Evolutionary conservation across 2,797 vertebrate genomes (phyloP).

Genomic region (Pogoniulus pusillus): DNA sequence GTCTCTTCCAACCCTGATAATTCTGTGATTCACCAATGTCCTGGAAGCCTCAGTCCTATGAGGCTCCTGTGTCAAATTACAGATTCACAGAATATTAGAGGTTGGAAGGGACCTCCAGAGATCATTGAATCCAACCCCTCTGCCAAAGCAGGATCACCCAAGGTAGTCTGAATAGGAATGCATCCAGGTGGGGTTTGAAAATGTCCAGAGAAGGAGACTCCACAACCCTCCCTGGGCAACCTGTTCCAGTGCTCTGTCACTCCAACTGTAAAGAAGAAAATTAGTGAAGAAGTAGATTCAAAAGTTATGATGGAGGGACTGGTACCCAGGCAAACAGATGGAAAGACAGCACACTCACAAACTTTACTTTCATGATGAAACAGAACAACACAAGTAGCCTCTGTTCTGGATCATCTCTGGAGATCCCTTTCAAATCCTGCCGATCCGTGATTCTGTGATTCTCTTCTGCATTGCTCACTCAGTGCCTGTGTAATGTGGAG

Average conservation of each 20-base stretch:
- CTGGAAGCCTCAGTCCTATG: background rate
- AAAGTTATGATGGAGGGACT: background rate
- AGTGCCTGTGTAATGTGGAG: background rate
- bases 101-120: too few species aligned
- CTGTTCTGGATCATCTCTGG: background rate
- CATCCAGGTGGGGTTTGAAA: too few species aligned
- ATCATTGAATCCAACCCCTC: too few species aligned
- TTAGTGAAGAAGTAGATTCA: background rate
- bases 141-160: too few species aligned
- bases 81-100: too few species aligned
- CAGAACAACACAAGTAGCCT: background rate
- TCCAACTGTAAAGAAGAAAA: too few species aligned
- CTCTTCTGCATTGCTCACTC: background rate
- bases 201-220: too few species aligned
- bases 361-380: background rate
- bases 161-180: too few species aligned
- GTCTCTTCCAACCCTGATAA: too few species aligned
- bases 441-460: background rate
- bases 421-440: too few species aligned
- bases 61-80: background rate
- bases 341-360: background rate
- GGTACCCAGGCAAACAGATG: background rate
- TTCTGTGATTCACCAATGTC: background rate
- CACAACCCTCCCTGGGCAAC: too few species aligned
- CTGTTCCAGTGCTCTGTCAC: too few species aligned